Evolutionary conservation across 2,797 vertebrate genomes (phyloP).

Genomic region (Acipenser transmontanus): DNA sequence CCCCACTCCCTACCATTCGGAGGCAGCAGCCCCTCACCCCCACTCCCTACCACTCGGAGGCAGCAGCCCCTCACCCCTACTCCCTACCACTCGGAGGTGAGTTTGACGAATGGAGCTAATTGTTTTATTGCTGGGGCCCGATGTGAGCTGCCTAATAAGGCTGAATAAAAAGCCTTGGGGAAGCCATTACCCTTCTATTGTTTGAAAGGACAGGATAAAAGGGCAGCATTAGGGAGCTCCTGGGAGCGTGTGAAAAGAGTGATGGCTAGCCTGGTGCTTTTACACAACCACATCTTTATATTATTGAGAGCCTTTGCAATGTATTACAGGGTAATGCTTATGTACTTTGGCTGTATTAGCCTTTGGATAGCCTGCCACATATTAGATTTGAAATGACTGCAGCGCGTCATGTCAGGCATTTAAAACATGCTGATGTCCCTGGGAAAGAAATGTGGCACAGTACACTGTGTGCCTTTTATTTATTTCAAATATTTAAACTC

Average conservation of each 20-base stretch:
- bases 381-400: conserved; percentile 29
- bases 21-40: background rate
- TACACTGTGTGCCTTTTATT: background rate
- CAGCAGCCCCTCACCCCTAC: conserved; percentile 12
- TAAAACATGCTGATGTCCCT: conserved; percentile 14
- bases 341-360: conserved; percentile 29
- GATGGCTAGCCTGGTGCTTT: conserved; percentile 12
- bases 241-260: conserved; percentile 39
- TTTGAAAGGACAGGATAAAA: conserved; percentile 64
- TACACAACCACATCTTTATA: conserved; percentile 27
- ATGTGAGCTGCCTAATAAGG: conserved; percentile 63
- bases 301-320: conserved; percentile 24
- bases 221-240: conserved; percentile 44
- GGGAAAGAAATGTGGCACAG: background rate
- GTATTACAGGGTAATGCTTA: conserved; percentile 20
- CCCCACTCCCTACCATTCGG: background rate
- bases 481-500: background rate
- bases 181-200: conserved; percentile 74
- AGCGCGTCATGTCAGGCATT: conserved; percentile 21
- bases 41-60: background rate
- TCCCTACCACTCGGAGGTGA: conserved; percentile 45
- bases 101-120: conserved; percentile 75
- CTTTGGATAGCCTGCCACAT: conserved; percentile 16
- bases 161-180: conserved; percentile 65
- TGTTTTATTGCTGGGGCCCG: conserved; percentile 63